Evolutionary conservation across 2,888 invertebrate species (phyloP), one percentile per base, ranked within the genome.

Genomic region (Platycnemis pennipes): DNA sequence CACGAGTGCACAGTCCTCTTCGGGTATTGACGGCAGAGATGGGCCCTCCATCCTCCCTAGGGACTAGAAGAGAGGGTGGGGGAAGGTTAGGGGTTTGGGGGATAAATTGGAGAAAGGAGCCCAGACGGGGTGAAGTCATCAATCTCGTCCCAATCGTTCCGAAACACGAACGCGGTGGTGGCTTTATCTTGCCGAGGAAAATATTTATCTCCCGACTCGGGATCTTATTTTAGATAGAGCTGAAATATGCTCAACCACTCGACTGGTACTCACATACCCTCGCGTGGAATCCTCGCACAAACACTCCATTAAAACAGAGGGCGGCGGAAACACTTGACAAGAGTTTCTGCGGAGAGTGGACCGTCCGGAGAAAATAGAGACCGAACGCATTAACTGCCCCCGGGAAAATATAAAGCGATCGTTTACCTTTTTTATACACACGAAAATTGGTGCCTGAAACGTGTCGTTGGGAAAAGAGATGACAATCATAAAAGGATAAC

Each of bases 201-300:
- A 77, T 77, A 77, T 77, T 77, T 77, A 77, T 77, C 77, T 31
- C 77, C 13, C 37, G 77, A 11, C 77, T 77, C 37, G 31, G n/a
- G 77, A 77, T 77, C 77, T 77, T 77, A 77, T 77, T 77, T 77
- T n/a, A 37, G 77, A 77, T 77, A 77, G 77, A 26, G 37, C 37
- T 37, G 37, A 77, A 77, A 77, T 77, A 77, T 77, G 77, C 77
- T 77, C 77, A 37, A 77, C 77, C 31, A 77, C 37, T 16, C 13
- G 37, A 37, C 77, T 16, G 5, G 31, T 31, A 31, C 77, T 37
- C 31, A 37, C 77, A 31, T 37, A 37, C 11, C 5, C 37, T 37
- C 77, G 37, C 77, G n/a, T 37, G n/a, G 63, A 77, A 11, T 37
- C 37, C 37, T 11, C 77, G 37, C 37, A 26, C 26, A 37, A 4